These are phyloP conservation scores for Anoplolepis gracilipes DNA, from an alignment of 1,140 invertebrate genomes.

Conservation along the genomic window DNA sequence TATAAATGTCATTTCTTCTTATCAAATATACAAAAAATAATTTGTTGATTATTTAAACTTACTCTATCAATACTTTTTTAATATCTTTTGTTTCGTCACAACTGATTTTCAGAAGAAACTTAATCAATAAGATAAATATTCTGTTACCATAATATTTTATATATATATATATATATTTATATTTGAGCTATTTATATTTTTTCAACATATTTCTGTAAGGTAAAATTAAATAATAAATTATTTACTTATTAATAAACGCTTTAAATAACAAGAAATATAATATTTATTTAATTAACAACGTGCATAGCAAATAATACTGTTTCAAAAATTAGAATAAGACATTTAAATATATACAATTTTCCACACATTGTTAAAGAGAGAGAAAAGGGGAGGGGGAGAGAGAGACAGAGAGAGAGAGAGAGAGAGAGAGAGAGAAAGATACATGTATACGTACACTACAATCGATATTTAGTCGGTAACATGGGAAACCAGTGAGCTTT, in stretches of 20 bases:
- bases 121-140: neutral
- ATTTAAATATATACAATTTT: neutral
- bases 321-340: neutral
- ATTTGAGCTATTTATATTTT: neutral
- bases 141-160: neutral
- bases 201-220: neutral
- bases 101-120: neutral
- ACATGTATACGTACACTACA: neutral
- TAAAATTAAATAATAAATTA: neutral
- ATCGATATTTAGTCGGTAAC: constrained; percentile 23
- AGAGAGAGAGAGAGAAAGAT: no score
- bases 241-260: neutral
- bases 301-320: neutral
- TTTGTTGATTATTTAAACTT: neutral
- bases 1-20: neutral
- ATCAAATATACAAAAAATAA: neutral
- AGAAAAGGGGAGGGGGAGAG: no score
- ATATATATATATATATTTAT: no score
- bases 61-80: neutral
- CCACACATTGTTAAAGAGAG: neutral
- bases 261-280: neutral
- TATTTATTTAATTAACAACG: neutral
- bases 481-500: neutral
- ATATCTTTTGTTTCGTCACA: neutral
- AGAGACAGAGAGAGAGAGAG: no score